Evolutionary conservation across 2,888 invertebrate species (phyloP).

Genomic region (Phalangium opilio): DNA sequence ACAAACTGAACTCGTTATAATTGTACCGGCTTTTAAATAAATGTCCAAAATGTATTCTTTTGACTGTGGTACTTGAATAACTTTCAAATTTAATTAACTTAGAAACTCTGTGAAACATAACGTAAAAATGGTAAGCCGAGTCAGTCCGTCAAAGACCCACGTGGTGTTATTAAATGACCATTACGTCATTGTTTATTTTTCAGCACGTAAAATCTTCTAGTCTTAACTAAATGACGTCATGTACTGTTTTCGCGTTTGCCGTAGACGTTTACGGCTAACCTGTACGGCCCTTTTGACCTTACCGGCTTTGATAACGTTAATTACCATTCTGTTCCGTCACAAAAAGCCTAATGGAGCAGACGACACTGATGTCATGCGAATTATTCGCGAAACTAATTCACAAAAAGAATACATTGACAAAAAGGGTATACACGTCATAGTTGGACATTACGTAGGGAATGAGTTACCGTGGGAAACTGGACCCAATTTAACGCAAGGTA

Average conservation of each 20-base stretch:
- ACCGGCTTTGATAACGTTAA: not conserved
- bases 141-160: no score
- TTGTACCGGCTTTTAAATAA: no score
- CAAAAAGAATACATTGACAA: constrained; percentile 55
- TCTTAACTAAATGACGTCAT: no score
- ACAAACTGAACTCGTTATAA: no score
- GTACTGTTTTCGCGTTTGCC: not conserved
- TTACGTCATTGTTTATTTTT: no score
- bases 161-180: no score
- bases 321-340: not conserved
- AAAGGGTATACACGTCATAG: constrained; percentile 62
- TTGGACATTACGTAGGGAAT: constrained; percentile 76
- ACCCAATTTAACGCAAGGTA: constrained; percentile 60
- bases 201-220: no score
- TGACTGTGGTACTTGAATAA: no score
- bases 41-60: no score
- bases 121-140: no score
- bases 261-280: not conserved
- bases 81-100: no score
- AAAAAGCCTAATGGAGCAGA: not conserved
- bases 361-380: constrained; percentile 1
- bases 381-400: constrained; percentile 7
- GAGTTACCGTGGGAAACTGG: constrained; percentile 37
- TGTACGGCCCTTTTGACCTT: not conserved
- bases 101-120: no score